Percentiles rank a stretch among this genome's conserved stretches.
phyloP scores from a whole-genome alignment of 2,113 vertebrate species.

The Otocyon megalotis region DNA sequence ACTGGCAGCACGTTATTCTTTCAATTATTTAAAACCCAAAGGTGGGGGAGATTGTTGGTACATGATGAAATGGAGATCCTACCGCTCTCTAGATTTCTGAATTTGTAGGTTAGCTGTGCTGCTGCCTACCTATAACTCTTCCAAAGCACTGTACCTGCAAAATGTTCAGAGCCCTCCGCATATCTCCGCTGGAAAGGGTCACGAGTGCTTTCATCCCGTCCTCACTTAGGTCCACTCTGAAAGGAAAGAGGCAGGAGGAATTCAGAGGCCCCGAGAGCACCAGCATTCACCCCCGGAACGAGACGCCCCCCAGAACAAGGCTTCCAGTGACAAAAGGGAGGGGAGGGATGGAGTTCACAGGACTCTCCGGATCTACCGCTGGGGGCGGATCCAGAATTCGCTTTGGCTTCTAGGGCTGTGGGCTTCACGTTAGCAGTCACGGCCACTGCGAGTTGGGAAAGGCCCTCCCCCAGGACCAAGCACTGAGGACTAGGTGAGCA shows the following conservation, averaged over 20 bases:
- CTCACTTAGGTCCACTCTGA: constrained; percentile 93
- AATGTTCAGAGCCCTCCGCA: constrained; percentile 97
- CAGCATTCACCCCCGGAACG: neutral
- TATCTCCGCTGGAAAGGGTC: constrained; percentile 95
- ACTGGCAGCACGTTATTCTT: neutral
- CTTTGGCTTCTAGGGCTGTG: neutral
- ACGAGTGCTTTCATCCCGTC: constrained; percentile 98
- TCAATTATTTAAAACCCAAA: neutral
- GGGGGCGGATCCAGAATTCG: neutral
- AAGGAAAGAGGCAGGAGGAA: constrained; percentile 48
- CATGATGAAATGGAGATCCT: neutral
- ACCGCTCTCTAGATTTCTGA: neutral
- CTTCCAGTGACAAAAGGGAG: neutral
- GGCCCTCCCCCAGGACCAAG: neutral
- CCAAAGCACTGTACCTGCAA: constrained; percentile 90
- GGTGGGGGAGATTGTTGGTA: neutral
- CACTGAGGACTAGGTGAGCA: too few species aligned
- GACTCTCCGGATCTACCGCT: neutral
- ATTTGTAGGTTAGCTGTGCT: neutral
- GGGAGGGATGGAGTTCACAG: neutral
- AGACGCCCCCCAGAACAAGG: neutral
- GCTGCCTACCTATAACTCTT: too few species aligned
- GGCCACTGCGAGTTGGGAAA: neutral
- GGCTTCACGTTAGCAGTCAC: neutral
- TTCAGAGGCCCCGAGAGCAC: neutral